Base-by-base conservation (phyloP, 1,140 invertebrate species). In the Argopecten irradians region DNA sequence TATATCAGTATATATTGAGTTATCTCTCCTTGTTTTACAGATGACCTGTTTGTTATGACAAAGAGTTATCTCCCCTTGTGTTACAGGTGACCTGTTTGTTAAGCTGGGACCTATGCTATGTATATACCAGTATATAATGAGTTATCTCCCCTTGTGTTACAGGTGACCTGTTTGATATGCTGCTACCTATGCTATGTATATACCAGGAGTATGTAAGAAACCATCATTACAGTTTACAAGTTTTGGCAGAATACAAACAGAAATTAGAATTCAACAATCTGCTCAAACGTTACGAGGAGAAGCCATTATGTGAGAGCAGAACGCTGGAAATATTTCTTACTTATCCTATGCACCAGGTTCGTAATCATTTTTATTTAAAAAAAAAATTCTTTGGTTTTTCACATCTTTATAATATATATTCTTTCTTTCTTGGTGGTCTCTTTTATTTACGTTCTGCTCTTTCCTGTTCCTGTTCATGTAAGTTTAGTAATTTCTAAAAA, bases 181-280 rank as follows among this genome's bases (percentile, higher is more conserved):
- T 98, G 92, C 96, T 98, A 89, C 98, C 98, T 82, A 98, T 99
- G 98, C 96, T 99, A 93, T 97, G 97, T 92, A 99, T 99, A 94
- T 99, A 99, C 96, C 98, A 99, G 96, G 98, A 99, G 96, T 99
- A 98, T 94, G 98, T 99, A 14, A 95, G 98, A 82, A 99, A 98
- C 95, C 98, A 99, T 95, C 98, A 99, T 95, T 99, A 98, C 96
- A 98, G 97, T 90, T 96, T 99, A 9, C 98, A 99, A 96, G 98
- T 99, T 3, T 96, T 99, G 82, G 98, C 98, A 0, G 98, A 99
- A 95, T 99, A 98, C 94, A 99, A 99, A 95, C 98, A 98, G 95
- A 96, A 96, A 90, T 96, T 97, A 33, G 97, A 97, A 82, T 99
- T 99, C 95, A 97, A 97, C 8, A 96, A 97, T 9, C 96, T 99